Evolutionary conservation across 2,888 invertebrate genomes (phyloP), one percentile per base, ranked within the genome.

Genomic region (Ichneumon xanthorius): DNA sequence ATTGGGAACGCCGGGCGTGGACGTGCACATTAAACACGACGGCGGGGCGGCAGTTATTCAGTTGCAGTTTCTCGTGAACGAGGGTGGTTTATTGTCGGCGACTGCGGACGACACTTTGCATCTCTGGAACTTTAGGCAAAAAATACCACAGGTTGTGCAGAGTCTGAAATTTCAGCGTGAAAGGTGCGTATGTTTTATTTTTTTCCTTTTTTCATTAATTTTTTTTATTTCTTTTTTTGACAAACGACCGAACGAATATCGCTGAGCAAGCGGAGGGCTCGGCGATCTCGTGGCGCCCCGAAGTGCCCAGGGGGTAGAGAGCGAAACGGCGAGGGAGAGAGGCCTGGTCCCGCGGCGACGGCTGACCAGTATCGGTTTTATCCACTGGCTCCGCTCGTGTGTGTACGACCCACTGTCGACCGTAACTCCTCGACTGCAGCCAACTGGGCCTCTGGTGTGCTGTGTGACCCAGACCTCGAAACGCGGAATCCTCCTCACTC

Each of bases 91-190:
- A 89, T 97, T 99, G 90, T 98, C 99, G 73, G 98, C 98, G 90
- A 99, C 99, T 87, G 97, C 98, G 14, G 99, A 99, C 95, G 99
- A 99, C 95, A 97, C 97, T 91, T 95, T 99, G 84, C 99, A 99
- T 95, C 96, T 99, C 90, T 99, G 99, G 99, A 99, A 98, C 95
- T 98, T 99, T 95, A 95, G 98, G 91, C 97, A 99, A 96, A 98
- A 98, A 95, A 96, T 96, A 89, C 98, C 99, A 84, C 98, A 98
- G 95, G 96, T 99, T 92, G 97, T 99, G 90, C 99, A 99, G 95
- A 98, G 98, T 90, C 96, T 99, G 93, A 99, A 99, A 95, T 99
- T 99, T 95, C 98, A 99, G 95, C 96, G 98, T 93, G 99, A 99
- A 95, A 97, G 97, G 99, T 98, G 94, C 94, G 95, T 71, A 45